Conservation (phyloP, 2,888 invertebrate species). For the Myopa tessellatipennis region DNA sequence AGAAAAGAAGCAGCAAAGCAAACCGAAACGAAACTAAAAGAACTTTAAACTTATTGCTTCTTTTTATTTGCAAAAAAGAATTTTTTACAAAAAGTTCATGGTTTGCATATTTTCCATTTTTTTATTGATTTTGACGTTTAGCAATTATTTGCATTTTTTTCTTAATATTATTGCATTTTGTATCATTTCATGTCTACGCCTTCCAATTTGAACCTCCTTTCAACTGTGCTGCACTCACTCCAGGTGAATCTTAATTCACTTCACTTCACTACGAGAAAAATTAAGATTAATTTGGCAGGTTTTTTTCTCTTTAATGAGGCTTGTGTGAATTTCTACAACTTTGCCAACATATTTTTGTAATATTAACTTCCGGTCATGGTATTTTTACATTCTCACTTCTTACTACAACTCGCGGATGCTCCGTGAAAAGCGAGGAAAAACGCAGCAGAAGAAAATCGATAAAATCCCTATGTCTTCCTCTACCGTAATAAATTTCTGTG, state of each 20-base stretch:
- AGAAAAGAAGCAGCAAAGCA: conserved; percentile 10
- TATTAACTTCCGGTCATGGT: conserved; percentile 18
- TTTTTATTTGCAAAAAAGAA: background rate
- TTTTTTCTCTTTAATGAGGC: background rate
- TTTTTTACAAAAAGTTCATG: background rate
- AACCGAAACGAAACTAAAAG: conserved; percentile 15
- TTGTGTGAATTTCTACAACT: conserved; percentile 6
- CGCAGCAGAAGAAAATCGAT: conserved; percentile 34
- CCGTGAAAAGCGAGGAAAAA: conserved; percentile 3
- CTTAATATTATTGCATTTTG: background rate
- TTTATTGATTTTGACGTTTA: background rate
- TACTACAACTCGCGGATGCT: too few relatives aligned
- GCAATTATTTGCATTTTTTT: background rate
- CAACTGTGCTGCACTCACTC: background rate
- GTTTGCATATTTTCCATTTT: background rate
- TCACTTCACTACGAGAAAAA: background rate
- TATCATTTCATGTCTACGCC: too few relatives aligned
- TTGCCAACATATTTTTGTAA: conserved; percentile 18
- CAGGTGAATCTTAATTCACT: background rate
- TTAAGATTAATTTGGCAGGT: conserved; percentile 2
- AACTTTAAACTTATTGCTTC: conserved; percentile 3
- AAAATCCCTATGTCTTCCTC: conserved; percentile 33
- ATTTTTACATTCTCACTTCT: background rate
- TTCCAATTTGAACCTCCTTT: background rate
- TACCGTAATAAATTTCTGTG: conserved; percentile 23